Evolutionary conservation across 2,888 invertebrate genomes (phyloP), one percentile per base, ranked within the genome.

Genomic region (Drosophila bunnanda): DNA sequence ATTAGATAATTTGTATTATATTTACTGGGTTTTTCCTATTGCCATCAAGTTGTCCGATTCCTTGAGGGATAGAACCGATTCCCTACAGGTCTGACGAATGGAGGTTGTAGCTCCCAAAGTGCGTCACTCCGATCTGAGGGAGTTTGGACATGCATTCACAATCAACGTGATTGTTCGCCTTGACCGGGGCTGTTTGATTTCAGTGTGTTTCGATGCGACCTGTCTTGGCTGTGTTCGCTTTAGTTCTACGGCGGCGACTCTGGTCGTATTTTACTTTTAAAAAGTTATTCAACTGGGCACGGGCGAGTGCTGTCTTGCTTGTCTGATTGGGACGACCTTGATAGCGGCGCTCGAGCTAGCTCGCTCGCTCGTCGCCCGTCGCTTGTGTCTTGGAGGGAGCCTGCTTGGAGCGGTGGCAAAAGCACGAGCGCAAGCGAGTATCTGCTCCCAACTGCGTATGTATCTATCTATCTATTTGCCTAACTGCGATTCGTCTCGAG

Each of bases 261-360:
- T 58, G 44, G 48, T 48, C 48, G 39, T 39, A 43, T 58, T 74
- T 57, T 46, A 53, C 55, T 69, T 76, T 77, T 77, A 39, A 53
- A 61, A 75, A 69, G 72, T 77, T 71, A 84, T 69, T 82, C 69
- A 76, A 79, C 80, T 73, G 69, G 65, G 65, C 73, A 67, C 36
- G 30, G 8, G 68, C 64, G 25, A 17, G 68, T 58, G 57, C 28
- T 60, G 12, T 22, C 46, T 36, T 66, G 55, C 64, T 67, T 61
- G 67, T 76, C 46, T 41, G 46, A 65, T 55, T 67, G 55, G 54
- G 55, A 34, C 77, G 78, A 85, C 78, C 82, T 82, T 80, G 74
- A 67, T 67, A 34, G 44, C 46, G 12, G 10, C 34, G 39, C 20
- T 48, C 54, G 12, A 41, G 36, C 12, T 36, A 20, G 36, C 67